Evolutionary conservation across 2,113 vertebrate genomes (phyloP).

Genomic region (Neopipo cinnamomea): DNA sequence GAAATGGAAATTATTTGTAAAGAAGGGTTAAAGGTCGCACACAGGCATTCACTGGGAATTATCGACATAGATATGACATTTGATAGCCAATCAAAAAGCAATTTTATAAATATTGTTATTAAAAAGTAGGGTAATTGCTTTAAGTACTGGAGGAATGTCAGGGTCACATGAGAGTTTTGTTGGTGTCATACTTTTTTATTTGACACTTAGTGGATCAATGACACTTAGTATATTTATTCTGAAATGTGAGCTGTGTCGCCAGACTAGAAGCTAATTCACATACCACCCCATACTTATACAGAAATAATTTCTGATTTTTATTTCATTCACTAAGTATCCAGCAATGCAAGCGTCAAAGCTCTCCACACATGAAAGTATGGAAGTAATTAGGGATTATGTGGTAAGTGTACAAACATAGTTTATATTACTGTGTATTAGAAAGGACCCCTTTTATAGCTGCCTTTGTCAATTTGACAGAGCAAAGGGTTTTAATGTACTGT

Average conservation of each 20-base stretch:
- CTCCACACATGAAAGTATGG: slow-evolving; percentile 69
- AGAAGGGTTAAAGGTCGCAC: slow-evolving; percentile 65
- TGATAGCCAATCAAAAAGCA: slow-evolving; percentile 79
- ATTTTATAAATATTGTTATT: slow-evolving; percentile 84
- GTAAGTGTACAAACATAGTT: slow-evolving; percentile 67
- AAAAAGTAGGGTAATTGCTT: slow-evolving; percentile 81
- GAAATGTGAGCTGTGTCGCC: slow-evolving; percentile 58
- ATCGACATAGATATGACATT: slow-evolving; percentile 75
- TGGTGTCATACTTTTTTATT: slow-evolving; percentile 74
- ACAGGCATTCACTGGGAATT: slow-evolving; percentile 65
- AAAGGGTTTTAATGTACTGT: slow-evolving; percentile 67
- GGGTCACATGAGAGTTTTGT: slow-evolving; percentile 75
- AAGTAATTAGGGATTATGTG: slow-evolving; percentile 74
- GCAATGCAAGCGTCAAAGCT: slow-evolving; percentile 64
- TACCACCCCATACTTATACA: slow-evolving; percentile 33
- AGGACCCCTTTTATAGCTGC: slow-evolving; percentile 62
- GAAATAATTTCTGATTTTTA: slow-evolving; percentile 63
- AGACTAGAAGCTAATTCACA: slow-evolving; percentile 55
- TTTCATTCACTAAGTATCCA: slow-evolving; percentile 64
- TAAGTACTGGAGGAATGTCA: slow-evolving; percentile 79
- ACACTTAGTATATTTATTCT: slow-evolving; percentile 74
- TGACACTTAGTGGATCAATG: slow-evolving; percentile 76
- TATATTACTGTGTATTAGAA: slow-evolving; percentile 59
- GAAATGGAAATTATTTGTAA: slow-evolving; percentile 75
- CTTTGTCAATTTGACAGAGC: slow-evolving; percentile 66